Conservation (phyloP, 64 coral and sea anemone genomes). For the Acropora tenuis region DNA sequence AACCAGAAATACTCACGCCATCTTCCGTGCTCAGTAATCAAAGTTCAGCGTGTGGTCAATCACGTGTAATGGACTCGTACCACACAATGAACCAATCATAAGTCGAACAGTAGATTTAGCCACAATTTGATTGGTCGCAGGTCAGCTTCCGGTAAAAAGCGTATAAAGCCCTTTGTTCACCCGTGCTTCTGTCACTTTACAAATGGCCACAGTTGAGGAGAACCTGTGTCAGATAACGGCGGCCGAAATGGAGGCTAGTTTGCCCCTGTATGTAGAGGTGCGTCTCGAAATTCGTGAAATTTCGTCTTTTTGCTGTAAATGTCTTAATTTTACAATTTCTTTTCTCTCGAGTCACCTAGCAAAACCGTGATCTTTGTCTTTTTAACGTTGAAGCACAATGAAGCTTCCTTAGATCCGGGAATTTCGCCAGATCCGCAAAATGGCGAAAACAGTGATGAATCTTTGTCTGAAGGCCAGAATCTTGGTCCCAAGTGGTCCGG, state of each 20-base stretch:
- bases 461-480: constrained; percentile 78
- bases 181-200: not conserved
- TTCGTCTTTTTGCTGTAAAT: not conserved
- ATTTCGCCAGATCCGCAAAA: not conserved
- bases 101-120: not conserved
- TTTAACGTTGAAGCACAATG: not conserved
- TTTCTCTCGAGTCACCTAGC: too few relatives aligned
- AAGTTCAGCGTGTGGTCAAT: not conserved
- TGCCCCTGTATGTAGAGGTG: not conserved
- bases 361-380: not conserved
- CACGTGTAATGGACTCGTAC: not conserved
- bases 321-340: not conserved
- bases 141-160: not conserved
- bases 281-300: not conserved
- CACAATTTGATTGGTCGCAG: not conserved
- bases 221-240: fast-evolving
- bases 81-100: not conserved
- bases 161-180: not conserved
- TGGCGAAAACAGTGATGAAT: constrained; percentile 36
- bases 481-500: constrained; percentile 87
- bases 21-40: not conserved
- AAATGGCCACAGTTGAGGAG: not conserved
- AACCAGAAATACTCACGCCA: not conserved
- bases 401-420: not conserved
- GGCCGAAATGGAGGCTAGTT: not conserved